Evolutionary conservation across 2,113 vertebrate species (phyloP), one percentile per base, ranked within the genome.

Genomic region (western clawed frog (Xenopus tropicalis)): DNA sequence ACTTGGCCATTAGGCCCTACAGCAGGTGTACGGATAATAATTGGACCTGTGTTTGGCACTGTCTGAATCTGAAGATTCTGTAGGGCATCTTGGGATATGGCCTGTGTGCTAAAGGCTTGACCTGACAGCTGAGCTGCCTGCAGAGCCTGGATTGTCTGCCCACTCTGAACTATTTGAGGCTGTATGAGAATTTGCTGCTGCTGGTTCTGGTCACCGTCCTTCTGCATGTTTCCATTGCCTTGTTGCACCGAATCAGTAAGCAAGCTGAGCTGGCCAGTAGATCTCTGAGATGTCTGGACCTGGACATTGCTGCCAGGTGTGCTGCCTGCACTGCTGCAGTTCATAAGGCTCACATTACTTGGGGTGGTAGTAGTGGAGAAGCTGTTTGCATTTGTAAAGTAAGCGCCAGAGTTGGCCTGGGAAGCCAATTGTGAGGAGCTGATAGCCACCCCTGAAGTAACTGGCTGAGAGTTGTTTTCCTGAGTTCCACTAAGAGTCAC

Each of bases 1-100:
- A 99, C 91, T 82, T 99, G 96, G 65, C 97, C 97, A 11, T 96
- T 96, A 23, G 96, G 94, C 6, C 93, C 93, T 22, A 98, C 89
- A 0, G 96, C 97, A 16, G 91, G 91, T 14, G 89, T 90, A 71
- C 96, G 93, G 84, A 99, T 90, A 75, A 98, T 90, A 83, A 98
- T 94, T 62, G 96, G 92, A 12, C 94, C 90, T 0, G 94, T 88
- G 79, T 95, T 98, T 61, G 95, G 92, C 79, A 98, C 86, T 14
- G 93, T 85, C 29, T 94, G 93, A 73, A 99, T 91, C 85, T 99
- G 97, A 51, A 99, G 91, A 82, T 96, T 97, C 86, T 98, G 97
- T 77, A 98, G 81, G 61, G 93, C 91, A 59, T 99, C 97, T 75
- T 96, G 96, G 67, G 93, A 92, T 78, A 98, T 92, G 37, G 94